Evolutionary conservation across 1,140 invertebrate species (phyloP).

Genomic region (Cotesia glomerata): DNA sequence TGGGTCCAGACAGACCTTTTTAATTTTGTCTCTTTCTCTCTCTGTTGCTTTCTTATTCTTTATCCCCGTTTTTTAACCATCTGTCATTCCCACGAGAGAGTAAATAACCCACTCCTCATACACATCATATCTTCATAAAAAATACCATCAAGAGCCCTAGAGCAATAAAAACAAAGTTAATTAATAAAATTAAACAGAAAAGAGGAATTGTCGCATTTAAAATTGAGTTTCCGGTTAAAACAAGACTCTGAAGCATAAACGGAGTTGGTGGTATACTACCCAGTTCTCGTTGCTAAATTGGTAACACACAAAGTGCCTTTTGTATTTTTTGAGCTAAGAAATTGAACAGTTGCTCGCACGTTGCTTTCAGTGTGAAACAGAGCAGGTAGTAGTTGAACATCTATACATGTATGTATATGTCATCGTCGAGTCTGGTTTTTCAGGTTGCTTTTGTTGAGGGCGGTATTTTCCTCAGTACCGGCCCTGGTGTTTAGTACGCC

Average conservation of each 20-base stretch:
- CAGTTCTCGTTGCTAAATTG: not conserved
- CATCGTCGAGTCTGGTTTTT: slow-evolving; percentile 10
- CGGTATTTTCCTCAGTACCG: slow-evolving; percentile 14
- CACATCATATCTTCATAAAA: not conserved
- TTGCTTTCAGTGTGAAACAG: not conserved
- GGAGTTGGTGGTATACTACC: not conserved
- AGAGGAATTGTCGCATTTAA: not conserved
- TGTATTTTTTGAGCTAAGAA: slow-evolving; percentile 22
- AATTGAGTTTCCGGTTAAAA: too few relatives aligned
- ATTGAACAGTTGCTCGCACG: slow-evolving; percentile 12
- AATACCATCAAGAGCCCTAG: not conserved
- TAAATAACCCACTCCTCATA: not conserved
- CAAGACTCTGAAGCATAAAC: not conserved
- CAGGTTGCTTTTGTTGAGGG: slow-evolving; percentile 3
- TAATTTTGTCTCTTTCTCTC: not conserved
- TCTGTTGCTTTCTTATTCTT: not conserved
- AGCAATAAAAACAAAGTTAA: not conserved
- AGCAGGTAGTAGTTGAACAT: slow-evolving; percentile 12
- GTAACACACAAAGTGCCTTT: not conserved
- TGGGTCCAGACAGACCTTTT: not conserved
- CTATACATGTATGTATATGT: not conserved
- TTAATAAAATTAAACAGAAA: not conserved
- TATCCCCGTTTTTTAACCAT: slow-evolving; percentile 8
- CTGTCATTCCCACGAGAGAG: slow-evolving; percentile 19
- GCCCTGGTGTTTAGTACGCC: slow-evolving; percentile 12